Base-by-base conservation (phyloP, 2,888 invertebrate species). In the Platycheirus rosarum region DNA sequence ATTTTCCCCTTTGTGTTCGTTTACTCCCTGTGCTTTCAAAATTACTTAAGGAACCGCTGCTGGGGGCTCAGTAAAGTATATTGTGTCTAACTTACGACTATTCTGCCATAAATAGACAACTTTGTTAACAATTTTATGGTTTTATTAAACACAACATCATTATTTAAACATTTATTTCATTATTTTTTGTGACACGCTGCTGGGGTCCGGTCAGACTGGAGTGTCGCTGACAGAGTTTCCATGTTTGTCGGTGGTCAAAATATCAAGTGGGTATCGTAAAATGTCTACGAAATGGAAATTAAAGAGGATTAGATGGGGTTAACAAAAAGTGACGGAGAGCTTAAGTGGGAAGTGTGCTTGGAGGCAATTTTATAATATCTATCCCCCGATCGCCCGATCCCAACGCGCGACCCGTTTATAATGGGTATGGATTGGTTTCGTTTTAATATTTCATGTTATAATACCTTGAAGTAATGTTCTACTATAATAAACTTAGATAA, bases 101-200 rank as follows among this genome's bases (percentile, higher is more conserved):
- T 77, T 82, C 77, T 71, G 55, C 82, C 82, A 82, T 82, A 82
- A 82, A 82, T 82, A 82, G 77, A 82, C 82, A 77, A 82, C 82
- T 82, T 82, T 82, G 82, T 82, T 82, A 82, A 82, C 82, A 77
- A 82, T 82, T 82, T 82, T 77, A 82, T 82, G 82, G 82, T 82
- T 82, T 77, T 77, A 82, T 82, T 82, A 82, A 82, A 77, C 82
- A 77, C 82, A 77, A 73, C 82, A 77, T 82, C 82, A 82, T 77
- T 82, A 82, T 82, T 82, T 77, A 77, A 82, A 71, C 82, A 82
- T 82, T 82, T 63, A 73, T 82, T 77, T 77, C 71, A 66, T 82
- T 75, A 79, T 62, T 79, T 77, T 75, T 70, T 29, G 71, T 75
- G 70, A 55, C 70, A 65, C 42, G 71, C 62, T 35, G 71, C 62